Evolutionary conservation across 2,888 invertebrate species (phyloP), one percentile per base, ranked within the genome.

Genomic region (Crepidodera aurea): DNA sequence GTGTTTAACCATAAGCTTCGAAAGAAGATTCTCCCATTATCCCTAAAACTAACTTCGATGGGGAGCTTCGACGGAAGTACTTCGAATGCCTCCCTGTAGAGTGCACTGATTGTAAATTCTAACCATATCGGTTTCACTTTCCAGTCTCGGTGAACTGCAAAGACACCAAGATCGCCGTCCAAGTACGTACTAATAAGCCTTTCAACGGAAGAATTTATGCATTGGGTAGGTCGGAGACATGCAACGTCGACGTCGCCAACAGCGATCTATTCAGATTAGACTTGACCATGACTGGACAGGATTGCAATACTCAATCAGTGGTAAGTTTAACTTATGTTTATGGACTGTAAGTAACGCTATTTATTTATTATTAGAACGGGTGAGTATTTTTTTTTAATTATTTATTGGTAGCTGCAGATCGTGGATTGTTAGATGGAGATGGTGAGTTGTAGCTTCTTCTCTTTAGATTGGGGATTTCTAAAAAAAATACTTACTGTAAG

Each of bases 191-290:
- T 32, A 96, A 95, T 82, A 93, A 94, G 76, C 94, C 94, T 16
- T 96, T 96, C 85, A 96, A 95, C 76, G 96, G 96, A 10, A 88
- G 96, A 65, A 94, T 96, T 78, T 96, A 96, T 80, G 96, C 96
- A 15, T 83, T 96, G 74, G 96, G 96, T 32, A 87, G 96, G 56
- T 94, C 95, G 0, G 96, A 96, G 82, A 96, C 96, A 37, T 96
- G 96, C 82, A 96, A 96, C 83, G 93, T 94, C 68, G 95, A 95
- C 79, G 94, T 96, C 15, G 88, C 92, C 76, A 95, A 95, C 82
- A 94, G 94, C 75, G 94, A 96, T 81, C 87, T 92, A 66, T 96
- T 96, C 87, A 87, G 94, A 71, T 85, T 96, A 64, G 96, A 96
- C 79, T 85, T 96, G 54, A 94, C 95, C 32, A 94, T 96, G 92